Evolutionary conservation across 2,113 vertebrate species (phyloP).

Genomic region (Rhipidura dahli): DNA sequence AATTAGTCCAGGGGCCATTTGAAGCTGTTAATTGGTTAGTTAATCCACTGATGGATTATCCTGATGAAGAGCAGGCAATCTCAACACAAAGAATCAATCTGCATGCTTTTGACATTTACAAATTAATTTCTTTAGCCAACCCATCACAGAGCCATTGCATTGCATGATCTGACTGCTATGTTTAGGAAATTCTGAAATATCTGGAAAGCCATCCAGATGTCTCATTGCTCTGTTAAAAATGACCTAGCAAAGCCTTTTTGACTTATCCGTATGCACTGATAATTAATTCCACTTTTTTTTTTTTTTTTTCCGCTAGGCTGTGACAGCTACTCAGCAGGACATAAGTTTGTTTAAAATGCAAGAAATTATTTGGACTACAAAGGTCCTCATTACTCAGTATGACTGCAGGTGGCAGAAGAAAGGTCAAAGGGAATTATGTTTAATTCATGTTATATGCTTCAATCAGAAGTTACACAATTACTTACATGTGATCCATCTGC

Average conservation of each 20-base stretch:
- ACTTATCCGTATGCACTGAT: neutral
- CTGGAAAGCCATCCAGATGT: neutral
- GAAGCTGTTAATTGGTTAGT: slow-evolving; percentile 10
- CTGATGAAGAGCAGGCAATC: neutral
- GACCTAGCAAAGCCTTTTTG: neutral
- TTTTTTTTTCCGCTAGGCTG: neutral
- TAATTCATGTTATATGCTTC: neutral
- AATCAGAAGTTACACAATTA: neutral
- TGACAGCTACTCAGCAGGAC: neutral
- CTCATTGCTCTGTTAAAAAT: neutral
- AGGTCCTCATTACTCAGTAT: neutral
- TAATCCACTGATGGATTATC: slow-evolving; percentile 32
- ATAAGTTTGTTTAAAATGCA: slow-evolving; percentile 15
- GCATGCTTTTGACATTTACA: neutral
- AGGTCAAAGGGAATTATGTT: neutral
- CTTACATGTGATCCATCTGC: neutral
- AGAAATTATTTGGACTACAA: neutral
- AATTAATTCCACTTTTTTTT: neutral
- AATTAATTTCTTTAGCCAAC: neutral
- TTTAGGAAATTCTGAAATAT: neutral
- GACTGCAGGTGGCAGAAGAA: neutral
- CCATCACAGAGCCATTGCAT: neutral
- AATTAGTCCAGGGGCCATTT: slow-evolving; percentile 2
- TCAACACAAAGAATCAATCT: neutral
- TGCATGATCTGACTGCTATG: neutral